Evolutionary conservation across 2,113 vertebrate species (phyloP).

Genomic region (Rallus limicola): DNA sequence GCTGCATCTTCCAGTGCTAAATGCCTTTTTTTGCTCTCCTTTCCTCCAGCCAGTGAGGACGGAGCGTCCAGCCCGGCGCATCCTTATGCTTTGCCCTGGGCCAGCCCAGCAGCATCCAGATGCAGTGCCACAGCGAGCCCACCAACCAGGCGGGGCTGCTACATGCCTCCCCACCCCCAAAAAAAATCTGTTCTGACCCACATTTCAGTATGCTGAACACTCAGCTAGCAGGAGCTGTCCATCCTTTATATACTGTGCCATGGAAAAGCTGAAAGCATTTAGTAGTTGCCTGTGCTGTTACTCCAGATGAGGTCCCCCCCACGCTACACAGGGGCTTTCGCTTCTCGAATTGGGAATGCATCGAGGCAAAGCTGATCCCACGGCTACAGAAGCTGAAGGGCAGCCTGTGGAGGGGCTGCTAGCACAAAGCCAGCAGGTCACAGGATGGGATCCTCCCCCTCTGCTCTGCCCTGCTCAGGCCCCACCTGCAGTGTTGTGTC

Average conservation of each 20-base stretch:
- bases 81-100: not conserved
- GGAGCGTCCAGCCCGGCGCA: not conserved
- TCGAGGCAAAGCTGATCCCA: not conserved
- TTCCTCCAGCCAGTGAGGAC: not conserved
- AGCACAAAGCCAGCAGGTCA: not conserved
- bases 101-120: not conserved
- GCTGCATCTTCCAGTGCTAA: not conserved
- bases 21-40: not conserved
- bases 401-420: not conserved
- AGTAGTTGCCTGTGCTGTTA: not conserved
- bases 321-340: rapidly evolving
- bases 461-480: no score
- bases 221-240: not conserved
- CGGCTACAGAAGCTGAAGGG: not conserved
- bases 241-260: not conserved
- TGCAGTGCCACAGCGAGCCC: rapidly evolving
- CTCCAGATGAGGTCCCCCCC: not conserved
- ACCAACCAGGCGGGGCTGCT: not conserved
- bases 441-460: no score
- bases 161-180: no score
- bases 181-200: not conserved
- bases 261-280: not conserved
- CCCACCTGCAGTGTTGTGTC: no score
- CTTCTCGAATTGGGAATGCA: not conserved
- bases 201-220: rapidly evolving